Conservation (phyloP, 2,888 invertebrate species). For the Lithophane leautieri region DNA sequence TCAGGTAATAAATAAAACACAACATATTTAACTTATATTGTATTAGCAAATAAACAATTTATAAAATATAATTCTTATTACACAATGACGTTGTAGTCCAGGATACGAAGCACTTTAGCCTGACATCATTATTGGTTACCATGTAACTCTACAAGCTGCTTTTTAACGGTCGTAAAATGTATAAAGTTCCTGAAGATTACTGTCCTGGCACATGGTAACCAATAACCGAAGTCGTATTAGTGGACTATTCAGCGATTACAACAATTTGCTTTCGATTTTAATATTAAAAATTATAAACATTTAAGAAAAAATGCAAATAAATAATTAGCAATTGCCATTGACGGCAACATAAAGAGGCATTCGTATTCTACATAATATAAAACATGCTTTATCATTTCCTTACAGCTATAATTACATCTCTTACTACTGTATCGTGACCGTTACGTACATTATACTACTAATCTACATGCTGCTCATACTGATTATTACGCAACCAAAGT, state of each 20-base stretch:
- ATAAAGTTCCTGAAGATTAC: conserved; percentile 32
- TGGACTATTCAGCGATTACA: conserved; percentile 83
- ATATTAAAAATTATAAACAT: conserved; percentile 88
- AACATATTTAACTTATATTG: conserved; percentile 91
- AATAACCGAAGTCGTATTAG: conserved; percentile 63
- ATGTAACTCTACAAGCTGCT: conserved; percentile 64
- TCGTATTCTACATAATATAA: conserved; percentile 89
- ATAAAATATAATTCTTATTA: conserved; percentile 89
- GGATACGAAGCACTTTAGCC: conserved; percentile 78
- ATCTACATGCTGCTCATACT: conserved; percentile 81
- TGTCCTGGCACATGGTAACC: conserved; percentile 66
- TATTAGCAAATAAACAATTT: conserved; percentile 91
- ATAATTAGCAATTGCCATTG: conserved; percentile 87
- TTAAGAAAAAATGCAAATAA: conserved; percentile 89
- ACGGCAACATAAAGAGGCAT: conserved; percentile 86
- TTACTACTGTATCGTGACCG: conserved; percentile 82
- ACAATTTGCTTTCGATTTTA: conserved; percentile 82
- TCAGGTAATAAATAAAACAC: conserved; percentile 72
- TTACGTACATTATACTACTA: conserved; percentile 82
- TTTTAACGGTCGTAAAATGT: conserved; percentile 47
- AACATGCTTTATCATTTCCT: conserved; percentile 88
- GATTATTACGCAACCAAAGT: conserved; percentile 73
- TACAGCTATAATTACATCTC: conserved; percentile 87
- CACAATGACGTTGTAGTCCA: conserved; percentile 85
- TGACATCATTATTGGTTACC: conserved; percentile 74